phyloP scores from a whole-genome alignment of 2,797 vertebrate species.

The Microcaecilia unicolor region DNA sequence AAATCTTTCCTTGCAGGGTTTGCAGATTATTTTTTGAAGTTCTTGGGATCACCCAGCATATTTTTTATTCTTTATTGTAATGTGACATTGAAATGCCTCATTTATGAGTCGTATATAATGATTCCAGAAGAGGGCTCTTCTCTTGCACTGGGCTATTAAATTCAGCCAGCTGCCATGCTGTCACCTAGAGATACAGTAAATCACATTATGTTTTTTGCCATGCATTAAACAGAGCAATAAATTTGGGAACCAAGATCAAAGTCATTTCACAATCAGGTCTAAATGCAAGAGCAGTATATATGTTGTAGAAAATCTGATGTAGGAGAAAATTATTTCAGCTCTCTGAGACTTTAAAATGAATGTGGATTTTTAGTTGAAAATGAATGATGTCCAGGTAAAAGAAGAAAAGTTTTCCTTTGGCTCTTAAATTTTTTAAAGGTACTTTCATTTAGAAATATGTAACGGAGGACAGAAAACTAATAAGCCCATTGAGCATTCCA shows the following conservation, averaged over 20 bases:
- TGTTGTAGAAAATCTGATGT: slow-evolving; percentile 74
- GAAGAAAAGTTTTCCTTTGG: slow-evolving; percentile 37
- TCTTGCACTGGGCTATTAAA: slow-evolving; percentile 72
- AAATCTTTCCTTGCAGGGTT: slow-evolving; percentile 48
- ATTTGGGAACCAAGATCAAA: slow-evolving; percentile 85
- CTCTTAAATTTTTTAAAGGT: slow-evolving; percentile 28
- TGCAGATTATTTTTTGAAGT: slow-evolving; percentile 60
- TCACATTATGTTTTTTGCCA: slow-evolving; percentile 92
- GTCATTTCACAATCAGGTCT: slow-evolving; percentile 75
- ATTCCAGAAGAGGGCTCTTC: slow-evolving; percentile 67
- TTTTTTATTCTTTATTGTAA: slow-evolving; percentile 56
- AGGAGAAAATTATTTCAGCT: slow-evolving; percentile 53
- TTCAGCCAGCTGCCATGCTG: slow-evolving; percentile 82
- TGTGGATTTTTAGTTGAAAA: slow-evolving; percentile 49
- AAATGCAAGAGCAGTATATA: slow-evolving; percentile 69
- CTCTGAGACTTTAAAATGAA: slow-evolving; percentile 56
- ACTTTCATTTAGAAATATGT: slow-evolving; percentile 35
- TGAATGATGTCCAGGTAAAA: slow-evolving; percentile 43
- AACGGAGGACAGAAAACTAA: slow-evolving; percentile 28
- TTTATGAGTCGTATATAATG: slow-evolving; percentile 63
- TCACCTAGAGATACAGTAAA: slow-evolving; percentile 89
- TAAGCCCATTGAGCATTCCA: slow-evolving; percentile 19
- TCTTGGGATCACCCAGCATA: slow-evolving; percentile 39
- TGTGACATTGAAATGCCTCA: slow-evolving; percentile 42
- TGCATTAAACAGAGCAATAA: slow-evolving; percentile 84